Conservation (phyloP, 2,888 invertebrate genomes). For the Embidobia sp. region DNA sequence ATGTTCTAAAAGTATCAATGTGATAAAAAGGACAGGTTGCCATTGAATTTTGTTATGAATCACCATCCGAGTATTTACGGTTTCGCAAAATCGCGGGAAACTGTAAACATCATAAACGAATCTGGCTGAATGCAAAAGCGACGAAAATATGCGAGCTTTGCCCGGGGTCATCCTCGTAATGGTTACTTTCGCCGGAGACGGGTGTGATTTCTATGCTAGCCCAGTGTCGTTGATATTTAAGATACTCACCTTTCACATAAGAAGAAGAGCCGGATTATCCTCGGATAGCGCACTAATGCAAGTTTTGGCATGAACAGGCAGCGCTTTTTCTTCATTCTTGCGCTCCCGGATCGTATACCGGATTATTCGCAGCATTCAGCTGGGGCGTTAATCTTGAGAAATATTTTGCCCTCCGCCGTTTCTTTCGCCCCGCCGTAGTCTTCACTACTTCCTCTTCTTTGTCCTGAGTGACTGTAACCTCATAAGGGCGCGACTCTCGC, state of each 20-base stretch:
- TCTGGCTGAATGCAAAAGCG: constrained; percentile 4
- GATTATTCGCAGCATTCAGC: constrained; percentile 74
- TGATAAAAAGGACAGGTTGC: no score
- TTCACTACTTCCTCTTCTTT: constrained; percentile 58
- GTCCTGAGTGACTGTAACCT: constrained; percentile 75
- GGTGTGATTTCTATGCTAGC: constrained; percentile 15
- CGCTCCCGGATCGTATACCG: constrained; percentile 70
- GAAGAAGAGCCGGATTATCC: constrained; percentile 73
- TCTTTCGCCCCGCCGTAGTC: constrained; percentile 23
- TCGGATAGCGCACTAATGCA: constrained; percentile 77
- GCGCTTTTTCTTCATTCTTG: constrained; percentile 77
- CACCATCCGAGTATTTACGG: no score
- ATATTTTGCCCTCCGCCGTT: constrained; percentile 72
- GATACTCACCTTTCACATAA: constrained; percentile 58
- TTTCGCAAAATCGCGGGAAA: background rate
- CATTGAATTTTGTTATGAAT: no score
- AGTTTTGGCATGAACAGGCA: constrained; percentile 77
- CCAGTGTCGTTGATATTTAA: constrained; percentile 66
- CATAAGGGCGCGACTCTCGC: constrained; percentile 72
- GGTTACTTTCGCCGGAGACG: background rate
- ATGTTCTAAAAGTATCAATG: no score
- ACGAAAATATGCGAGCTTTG: background rate
- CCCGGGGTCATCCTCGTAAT: background rate
- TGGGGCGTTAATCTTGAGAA: constrained; percentile 77
- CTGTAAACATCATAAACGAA: background rate